Base-by-base conservation (phyloP, 2,888 invertebrate species). In the Melanostoma scalare region DNA sequence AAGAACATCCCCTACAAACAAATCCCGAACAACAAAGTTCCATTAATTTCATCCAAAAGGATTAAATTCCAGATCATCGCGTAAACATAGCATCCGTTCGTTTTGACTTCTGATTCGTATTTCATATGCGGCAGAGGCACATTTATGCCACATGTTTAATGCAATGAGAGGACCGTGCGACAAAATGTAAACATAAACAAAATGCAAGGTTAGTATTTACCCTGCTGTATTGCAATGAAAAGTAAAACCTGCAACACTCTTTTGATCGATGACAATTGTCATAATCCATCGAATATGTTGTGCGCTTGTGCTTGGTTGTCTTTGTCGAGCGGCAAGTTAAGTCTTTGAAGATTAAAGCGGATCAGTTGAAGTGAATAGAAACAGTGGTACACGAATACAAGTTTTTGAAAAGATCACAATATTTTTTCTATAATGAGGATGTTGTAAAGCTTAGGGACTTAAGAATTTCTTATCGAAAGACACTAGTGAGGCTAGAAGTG, bases 21-120 rank as follows among this genome's bases (percentile, higher is more conserved):
- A 82, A 69, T 73, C 68, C 68, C 77, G n/a, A 53, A 77, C 82
- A 84, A 84, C 79, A 74, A 84, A 79, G 55, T 75, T 79, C 84
- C 79, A 78, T 84, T 84, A 84, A 74, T 84, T 50, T 71, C 84
- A 75, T 50, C 69, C 42, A 42, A 20, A 30, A 71, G 84, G 84
- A 84, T 84, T 84, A 84, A 84, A 79, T 84, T 84, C 84, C 84
- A 84, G 84, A 84, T 84, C 84, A 82, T 71, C 79, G 71, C 55
- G 67, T 78, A 84, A 84, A 79, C 84, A 84, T 75, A 20, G 84
- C 84, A 84, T 79, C 84, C 84, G 84, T 73, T 75, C 55, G 55
- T 4, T 65, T 60, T 68, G 3, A 53, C 40, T 65, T 42, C 53
- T 42, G 6, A n/a, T 53, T 31, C 44, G 5, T 35, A 35, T 1